Evolutionary conservation across 64 coral and sea anemone genomes (phyloP), one percentile per base, ranked within the genome.

Genomic region (Porites australiensis): DNA sequence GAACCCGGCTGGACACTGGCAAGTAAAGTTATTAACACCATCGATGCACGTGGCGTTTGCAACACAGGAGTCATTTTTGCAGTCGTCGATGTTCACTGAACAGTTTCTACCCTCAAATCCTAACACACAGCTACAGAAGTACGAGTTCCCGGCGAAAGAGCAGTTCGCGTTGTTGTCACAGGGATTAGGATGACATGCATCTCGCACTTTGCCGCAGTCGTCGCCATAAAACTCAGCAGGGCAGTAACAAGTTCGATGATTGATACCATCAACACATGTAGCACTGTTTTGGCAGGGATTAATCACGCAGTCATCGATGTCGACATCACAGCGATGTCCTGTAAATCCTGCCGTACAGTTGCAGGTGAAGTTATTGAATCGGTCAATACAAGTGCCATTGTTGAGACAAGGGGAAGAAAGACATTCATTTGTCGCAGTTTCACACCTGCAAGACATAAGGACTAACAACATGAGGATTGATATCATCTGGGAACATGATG

Each of bases 1-100:
- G 69, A 88, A 96, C 80, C 92, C 96, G 69, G 27, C 23, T 4
- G 94, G 88, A 54, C 96, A 98, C 13, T 83, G 86, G 66, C 96
- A 98, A 5, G 82, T 87, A 54, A 93, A 96, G 70, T 92, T 93
- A 77, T 98, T 95, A 19, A 95, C 61, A 57, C 80, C 87, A 51
- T 96, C 91, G 6, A 87, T 44, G 67, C 95, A 96, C 7, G 91
- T 90, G 21, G 95, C 95, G 69, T 96, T 96, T 53, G 77, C 77
- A 14, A 90, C 77, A 76, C 95, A 96, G 58, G 83, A 53, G 74
- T 90, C 74, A 69, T 66, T 77, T 51, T 72, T 64, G 58, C 95
- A 96, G 80, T 93, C 95, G 53, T 93, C 54, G 45, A 81, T 63
- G 21, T 81, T 63, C 4, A 16, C 13, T 81, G 78, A 61, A 8